Evolutionary conservation across 92 coral and sea anemone genomes (phyloP), one percentile per base, ranked within the genome.

Genomic region (Metridium senile): DNA sequence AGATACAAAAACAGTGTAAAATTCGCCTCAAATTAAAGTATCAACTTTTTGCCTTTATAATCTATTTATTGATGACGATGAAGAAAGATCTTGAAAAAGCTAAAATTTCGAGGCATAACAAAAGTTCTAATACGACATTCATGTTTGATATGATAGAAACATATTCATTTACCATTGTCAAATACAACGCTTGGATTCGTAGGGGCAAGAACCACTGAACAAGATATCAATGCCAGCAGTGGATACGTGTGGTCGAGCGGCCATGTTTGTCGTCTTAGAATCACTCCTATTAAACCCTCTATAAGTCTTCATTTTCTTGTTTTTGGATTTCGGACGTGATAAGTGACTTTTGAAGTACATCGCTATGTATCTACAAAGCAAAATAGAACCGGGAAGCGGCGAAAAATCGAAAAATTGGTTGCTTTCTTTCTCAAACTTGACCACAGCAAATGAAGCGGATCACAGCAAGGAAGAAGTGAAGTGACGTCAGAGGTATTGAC

Each of bases 111-210:
- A n/a, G n/a, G n/a, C n/a, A n/a, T n/a, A n/a, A n/a, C n/a, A n/a
- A n/a, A n/a, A n/a, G n/a, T n/a, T n/a, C n/a, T n/a, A n/a, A n/a
- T n/a, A n/a, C n/a, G n/a, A n/a, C n/a, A n/a, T n/a, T n/a, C n/a
- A n/a, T n/a, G 13, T 43, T 34, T 25, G 35, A 43, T 26, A n/a
- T 23, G 45, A 35, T 26, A 76, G 6, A 7, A 23, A 32, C 11
- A 19, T 33, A 70, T 25, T n/a, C 49, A 45, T 85, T 80, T 80
- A 91, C 97, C 93, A 80, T 79, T 91, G 97, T 91, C 97, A 91
- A 91, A 91, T 90, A 91, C 97, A 93, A 80, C 91, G 97, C 92
- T 81, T 82, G 97, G 97, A 88, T 91, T 91, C 97, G 97, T 88
- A 91, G 85, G 78, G 85, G 71, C 72, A 72, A 56, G 93, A 74